Evolutionary conservation across 2,888 invertebrate species (phyloP).

Genomic region (Phoenoteleia sp.): DNA sequence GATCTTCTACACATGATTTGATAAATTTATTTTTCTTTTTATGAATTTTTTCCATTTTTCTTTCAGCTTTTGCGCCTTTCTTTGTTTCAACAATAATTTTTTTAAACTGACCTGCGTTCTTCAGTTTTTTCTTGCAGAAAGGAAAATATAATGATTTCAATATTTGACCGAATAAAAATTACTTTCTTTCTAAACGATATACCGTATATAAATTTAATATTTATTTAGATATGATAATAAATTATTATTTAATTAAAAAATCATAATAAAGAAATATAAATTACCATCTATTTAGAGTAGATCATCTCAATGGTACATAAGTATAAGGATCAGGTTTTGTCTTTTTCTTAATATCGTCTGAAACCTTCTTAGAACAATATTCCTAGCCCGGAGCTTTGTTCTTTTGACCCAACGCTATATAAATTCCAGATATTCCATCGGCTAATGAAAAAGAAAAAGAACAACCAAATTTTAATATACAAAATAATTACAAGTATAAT

Average conservation of each 20-base stretch:
- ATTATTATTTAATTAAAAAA: constrained; percentile 17
- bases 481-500: no score
- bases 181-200: constrained; percentile 10
- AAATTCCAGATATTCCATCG: constrained; percentile 95
- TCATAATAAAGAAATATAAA: constrained; percentile 43
- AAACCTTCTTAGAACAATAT: constrained; percentile 93
- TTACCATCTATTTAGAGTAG: constrained; percentile 94
- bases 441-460: no score
- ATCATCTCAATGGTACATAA: constrained; percentile 94
- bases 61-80: no score
- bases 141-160: no score
- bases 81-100: constrained; percentile 92
- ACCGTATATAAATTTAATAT: not conserved
- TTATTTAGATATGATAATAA: not conserved
- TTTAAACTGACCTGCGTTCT: constrained; percentile 93
- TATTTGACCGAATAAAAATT: constrained; percentile 3
- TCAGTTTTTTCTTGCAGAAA: constrained; percentile 92
- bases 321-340: constrained; percentile 97
- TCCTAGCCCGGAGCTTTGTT: constrained; percentile 88
- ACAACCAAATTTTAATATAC: constrained; percentile 14
- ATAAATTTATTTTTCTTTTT: no score
- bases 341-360: constrained; percentile 94
- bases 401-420: constrained; percentile 88
- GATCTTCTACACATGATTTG: no score
- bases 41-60: constrained; percentile 83